Evolutionary conservation across 1,140 invertebrate genomes (phyloP).

Genomic region (Armadillidium nasatum): DNA sequence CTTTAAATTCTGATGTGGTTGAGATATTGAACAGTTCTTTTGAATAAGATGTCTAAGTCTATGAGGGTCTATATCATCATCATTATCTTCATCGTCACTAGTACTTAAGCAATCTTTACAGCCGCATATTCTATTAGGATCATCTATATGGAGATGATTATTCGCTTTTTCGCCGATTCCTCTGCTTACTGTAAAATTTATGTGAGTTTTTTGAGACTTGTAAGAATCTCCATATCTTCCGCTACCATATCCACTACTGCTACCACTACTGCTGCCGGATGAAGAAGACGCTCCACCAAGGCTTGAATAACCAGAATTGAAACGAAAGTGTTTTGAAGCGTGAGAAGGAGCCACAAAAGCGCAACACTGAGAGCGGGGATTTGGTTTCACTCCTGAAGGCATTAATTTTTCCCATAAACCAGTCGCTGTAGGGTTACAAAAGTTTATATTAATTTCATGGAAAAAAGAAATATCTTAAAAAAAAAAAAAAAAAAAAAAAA

Average conservation of each 20-base stretch:
- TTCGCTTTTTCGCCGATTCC: constrained; percentile 19
- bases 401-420: constrained; percentile 71
- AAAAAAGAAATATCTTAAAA: constrained; percentile 28
- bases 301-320: constrained; percentile 47
- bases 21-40: constrained; percentile 33
- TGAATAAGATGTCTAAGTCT: constrained; percentile 35
- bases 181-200: constrained; percentile 38
- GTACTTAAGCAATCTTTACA: constrained; percentile 33
- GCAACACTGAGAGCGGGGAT: constrained; percentile 61
- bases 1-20: constrained; percentile 55
- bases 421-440: constrained; percentile 55
- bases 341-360: constrained; percentile 46
- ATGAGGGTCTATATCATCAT: constrained; percentile 34
- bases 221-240: constrained; percentile 35
- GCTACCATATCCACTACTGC: constrained; percentile 37
- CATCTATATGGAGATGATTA: neutral
- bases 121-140: constrained; percentile 22
- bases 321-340: constrained; percentile 45
- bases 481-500: neutral
- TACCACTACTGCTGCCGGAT: constrained; percentile 39
- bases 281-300: constrained; percentile 40
- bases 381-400: constrained; percentile 64
- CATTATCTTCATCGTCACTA: constrained; percentile 33
- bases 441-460: no score
- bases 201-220: constrained; percentile 29